These are phyloP conservation scores for Haemorhous mexicanus DNA, from an alignment of 2,113 vertebrate species.

Conservation along the genomic window DNA sequence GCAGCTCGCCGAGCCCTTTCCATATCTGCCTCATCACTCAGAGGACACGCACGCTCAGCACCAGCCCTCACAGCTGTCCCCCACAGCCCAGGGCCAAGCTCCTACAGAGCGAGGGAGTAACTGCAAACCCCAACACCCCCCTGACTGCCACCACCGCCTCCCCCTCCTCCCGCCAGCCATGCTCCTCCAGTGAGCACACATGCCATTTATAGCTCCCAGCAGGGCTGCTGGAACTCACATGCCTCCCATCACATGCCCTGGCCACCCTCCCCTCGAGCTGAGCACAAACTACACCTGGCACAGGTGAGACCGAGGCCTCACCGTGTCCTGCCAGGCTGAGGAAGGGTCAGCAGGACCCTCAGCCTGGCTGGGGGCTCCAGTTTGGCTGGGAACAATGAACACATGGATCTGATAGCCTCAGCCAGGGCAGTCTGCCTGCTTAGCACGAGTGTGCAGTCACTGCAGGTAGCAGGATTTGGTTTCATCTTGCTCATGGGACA, in stretches of 20 bases:
- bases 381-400: neutral
- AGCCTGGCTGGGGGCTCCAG: fast-evolving
- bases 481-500: neutral
- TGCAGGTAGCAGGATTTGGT: neutral
- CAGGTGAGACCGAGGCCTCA: neutral
- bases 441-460: fast-evolving
- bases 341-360: neutral
- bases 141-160: neutral
- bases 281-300: neutral
- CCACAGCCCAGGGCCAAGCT: neutral
- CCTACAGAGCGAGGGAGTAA: neutral
- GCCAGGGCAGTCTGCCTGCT: fast-evolving
- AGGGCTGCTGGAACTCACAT: constrained; percentile 39
- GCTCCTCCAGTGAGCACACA: constrained; percentile 62
- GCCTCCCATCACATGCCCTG: constrained; percentile 53
- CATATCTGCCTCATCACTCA: neutral
- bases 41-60: neutral
- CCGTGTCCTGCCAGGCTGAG: fast-evolving
- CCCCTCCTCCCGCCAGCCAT: constrained; percentile 11
- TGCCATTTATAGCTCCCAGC: constrained; percentile 60
- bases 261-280: neutral
- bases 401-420: fast-evolving
- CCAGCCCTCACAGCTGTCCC: constrained; percentile 2
- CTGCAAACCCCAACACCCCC: neutral
- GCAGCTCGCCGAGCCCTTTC: neutral